Evolutionary conservation across 2,113 vertebrate genomes (phyloP).

Genomic region (Pedetes capensis): DNA sequence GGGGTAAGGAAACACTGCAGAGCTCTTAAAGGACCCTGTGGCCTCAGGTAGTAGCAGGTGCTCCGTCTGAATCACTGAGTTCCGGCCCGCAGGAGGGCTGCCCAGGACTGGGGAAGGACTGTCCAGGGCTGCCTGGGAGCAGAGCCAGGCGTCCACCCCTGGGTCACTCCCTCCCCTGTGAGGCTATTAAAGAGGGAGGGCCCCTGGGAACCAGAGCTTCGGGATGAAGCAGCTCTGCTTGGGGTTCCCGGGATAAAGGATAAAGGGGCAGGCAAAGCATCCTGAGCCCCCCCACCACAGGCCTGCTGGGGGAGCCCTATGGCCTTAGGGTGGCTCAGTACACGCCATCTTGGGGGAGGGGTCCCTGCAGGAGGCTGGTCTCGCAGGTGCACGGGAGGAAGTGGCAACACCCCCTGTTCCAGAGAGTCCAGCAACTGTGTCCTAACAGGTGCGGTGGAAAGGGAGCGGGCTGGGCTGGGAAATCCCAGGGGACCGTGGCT

Average conservation of each 20-base stretch:
- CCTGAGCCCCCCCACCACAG: background rate
- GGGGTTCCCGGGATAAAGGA: background rate
- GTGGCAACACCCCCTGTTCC: background rate
- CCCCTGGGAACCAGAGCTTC: background rate
- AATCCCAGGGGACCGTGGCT: fast-evolving
- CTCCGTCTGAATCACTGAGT: background rate
- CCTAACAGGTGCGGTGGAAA: background rate
- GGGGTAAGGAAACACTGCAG: background rate
- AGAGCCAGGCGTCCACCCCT: too few relatives aligned
- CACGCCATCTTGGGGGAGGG: background rate
- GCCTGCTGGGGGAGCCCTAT: background rate
- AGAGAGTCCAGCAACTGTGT: background rate
- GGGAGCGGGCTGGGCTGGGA: background rate
- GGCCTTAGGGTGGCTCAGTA: background rate
- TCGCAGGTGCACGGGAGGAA: background rate
- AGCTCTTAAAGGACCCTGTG: background rate
- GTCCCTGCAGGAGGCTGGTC: background rate
- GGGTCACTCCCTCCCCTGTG: too few relatives aligned
- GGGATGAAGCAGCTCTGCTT: background rate
- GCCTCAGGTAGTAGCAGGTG: background rate
- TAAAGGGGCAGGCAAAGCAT: background rate
- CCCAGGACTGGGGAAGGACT: background rate
- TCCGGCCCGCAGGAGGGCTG: too few relatives aligned
- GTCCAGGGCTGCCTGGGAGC: too few relatives aligned
- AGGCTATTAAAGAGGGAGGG: background rate